Conservation (phyloP, 2,888 invertebrate genomes). For the Drosophila helvetica region DNA sequence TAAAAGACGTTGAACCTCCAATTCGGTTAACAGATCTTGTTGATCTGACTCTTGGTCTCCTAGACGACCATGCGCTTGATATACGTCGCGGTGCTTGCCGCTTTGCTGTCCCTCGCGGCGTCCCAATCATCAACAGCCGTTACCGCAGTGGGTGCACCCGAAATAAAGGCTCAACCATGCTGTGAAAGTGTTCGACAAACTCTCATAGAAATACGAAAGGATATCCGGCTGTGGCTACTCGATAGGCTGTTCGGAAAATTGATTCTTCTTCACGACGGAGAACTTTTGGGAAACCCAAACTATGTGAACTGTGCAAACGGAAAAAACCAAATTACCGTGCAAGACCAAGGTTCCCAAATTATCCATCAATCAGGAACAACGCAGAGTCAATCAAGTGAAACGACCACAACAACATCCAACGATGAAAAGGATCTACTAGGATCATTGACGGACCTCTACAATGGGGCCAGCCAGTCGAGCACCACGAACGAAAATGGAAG, state of each 20-base stretch:
- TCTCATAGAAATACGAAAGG: constrained; percentile 64
- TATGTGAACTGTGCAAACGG: constrained; percentile 52
- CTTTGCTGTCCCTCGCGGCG: constrained; percentile 45
- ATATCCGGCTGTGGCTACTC: constrained; percentile 63
- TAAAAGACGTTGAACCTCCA: constrained; percentile 52
- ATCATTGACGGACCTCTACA: neutral
- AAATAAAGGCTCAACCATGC: constrained; percentile 44
- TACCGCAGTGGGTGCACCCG: constrained; percentile 44
- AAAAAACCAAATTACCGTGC: constrained; percentile 11
- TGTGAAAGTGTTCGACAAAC: constrained; percentile 72
- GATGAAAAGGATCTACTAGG: neutral
- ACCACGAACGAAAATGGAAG: constrained; percentile 3
- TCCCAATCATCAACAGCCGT: constrained; percentile 50
- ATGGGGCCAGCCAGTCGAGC: neutral
- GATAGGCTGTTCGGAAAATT: constrained; percentile 65
- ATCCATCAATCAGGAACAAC: constrained; percentile 5
- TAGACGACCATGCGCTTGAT: constrained; percentile 61
- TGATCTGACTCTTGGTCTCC: constrained; percentile 20
- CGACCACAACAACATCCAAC: neutral
- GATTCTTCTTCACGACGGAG: constrained; percentile 52
- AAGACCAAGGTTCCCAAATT: constrained; percentile 11
- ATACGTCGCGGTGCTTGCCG: constrained; percentile 59
- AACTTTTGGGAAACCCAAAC: constrained; percentile 53
- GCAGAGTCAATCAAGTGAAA: neutral
- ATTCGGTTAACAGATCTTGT: constrained; percentile 50